Evolutionary conservation across 2,888 invertebrate species (phyloP).

Genomic region (Lasioglossum figueresi): DNA sequence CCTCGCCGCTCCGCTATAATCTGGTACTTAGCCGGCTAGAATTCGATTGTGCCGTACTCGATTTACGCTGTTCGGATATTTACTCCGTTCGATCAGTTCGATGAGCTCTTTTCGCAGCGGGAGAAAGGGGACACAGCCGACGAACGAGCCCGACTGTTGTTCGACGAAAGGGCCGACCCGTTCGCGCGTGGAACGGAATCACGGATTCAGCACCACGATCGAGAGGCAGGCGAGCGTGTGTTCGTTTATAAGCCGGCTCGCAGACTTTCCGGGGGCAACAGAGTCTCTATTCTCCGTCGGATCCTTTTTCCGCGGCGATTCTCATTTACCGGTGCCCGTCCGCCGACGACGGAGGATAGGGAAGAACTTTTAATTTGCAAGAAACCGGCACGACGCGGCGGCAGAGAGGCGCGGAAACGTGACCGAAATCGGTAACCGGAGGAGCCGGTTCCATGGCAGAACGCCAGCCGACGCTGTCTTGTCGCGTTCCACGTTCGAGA

Average conservation of each 20-base stretch:
- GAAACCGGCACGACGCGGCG: constrained; percentile 32
- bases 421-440: constrained; percentile 66
- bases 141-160: not conserved
- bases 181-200: not conserved
- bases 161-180: not conserved
- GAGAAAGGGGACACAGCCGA: too few species aligned
- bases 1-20: too few species aligned
- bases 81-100: too few species aligned
- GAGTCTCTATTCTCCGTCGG: constrained; percentile 10
- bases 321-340: constrained; percentile 6
- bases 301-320: constrained; percentile 1
- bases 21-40: too few species aligned
- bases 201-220: constrained; percentile 4
- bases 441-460: constrained; percentile 57
- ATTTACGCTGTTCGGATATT: too few species aligned
- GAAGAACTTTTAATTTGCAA: constrained; percentile 65
- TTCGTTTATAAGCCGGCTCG: constrained; percentile 5
- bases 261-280: not conserved
- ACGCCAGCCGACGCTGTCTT: constrained; percentile 67
- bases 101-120: too few species aligned
- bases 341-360: constrained; percentile 12
- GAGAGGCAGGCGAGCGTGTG: not conserved
- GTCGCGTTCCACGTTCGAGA: constrained; percentile 16
- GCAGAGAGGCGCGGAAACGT: constrained; percentile 62
- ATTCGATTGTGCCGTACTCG: too few species aligned